These are phyloP conservation scores for Sebastes minor DNA, from an alignment of 2,797 vertebrate genomes.

Conservation along the genomic window DNA sequence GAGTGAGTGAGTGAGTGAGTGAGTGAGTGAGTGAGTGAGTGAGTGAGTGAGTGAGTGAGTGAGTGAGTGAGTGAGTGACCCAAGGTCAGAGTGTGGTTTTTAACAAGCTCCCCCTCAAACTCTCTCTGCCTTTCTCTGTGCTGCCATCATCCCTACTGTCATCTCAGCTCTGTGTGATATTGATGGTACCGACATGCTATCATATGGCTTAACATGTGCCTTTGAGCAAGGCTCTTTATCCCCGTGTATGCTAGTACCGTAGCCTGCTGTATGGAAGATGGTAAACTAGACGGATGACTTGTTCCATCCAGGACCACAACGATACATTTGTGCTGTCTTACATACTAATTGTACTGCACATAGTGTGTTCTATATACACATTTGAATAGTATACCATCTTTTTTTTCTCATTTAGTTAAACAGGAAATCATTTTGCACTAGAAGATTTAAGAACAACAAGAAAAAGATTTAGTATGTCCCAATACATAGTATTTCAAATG, in stretches of 20 bases:
- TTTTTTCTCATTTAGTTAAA: not conserved
- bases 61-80: not conserved
- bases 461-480: no score
- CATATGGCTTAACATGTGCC: not conserved
- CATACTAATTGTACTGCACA: not conserved
- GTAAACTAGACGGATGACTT: not conserved
- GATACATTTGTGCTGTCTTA: not conserved
- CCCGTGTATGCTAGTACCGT: not conserved
- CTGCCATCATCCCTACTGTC: no score
- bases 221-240: not conserved
- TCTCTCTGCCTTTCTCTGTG: not conserved
- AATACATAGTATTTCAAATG: no score
- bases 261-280: not conserved
- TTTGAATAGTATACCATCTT: no score
- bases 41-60: no score
- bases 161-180: not conserved
- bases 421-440: not conserved
- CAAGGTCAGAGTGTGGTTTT: constrained; percentile 45
- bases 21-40: not conserved
- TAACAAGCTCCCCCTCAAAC: not conserved
- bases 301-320: no score
- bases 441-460: no score
- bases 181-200: not conserved
- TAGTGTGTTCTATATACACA: not conserved
- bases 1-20: no score